Percentiles rank a stretch among this genome's conserved stretches.
Evolutionary conservation across 1,140 invertebrate genomes (phyloP).

Genomic region (Apolygus lucorum): DNA sequence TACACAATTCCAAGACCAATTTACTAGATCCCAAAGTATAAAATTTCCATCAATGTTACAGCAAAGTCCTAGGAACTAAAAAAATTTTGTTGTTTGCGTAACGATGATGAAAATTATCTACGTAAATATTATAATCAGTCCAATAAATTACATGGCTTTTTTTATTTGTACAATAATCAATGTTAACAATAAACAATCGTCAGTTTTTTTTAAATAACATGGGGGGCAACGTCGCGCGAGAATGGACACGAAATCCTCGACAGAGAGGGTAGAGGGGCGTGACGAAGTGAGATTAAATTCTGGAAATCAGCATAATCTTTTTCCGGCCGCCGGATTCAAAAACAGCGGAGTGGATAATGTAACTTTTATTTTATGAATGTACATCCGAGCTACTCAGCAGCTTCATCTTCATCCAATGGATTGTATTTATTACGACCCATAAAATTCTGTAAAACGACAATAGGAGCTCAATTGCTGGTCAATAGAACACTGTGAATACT

Average conservation of each 20-base stretch:
- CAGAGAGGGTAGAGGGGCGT: neutral
- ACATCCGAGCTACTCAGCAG: slow-evolving; percentile 6
- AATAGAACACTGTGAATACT: slow-evolving; percentile 18
- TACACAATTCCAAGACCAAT: no score
- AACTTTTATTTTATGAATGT: neutral
- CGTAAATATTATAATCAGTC: slow-evolving; percentile 10
- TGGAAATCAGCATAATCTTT: neutral
- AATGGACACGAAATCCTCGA: neutral
- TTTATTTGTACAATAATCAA: neutral
- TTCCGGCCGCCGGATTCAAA: neutral
- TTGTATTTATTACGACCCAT: slow-evolving; percentile 25
- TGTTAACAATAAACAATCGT: neutral
- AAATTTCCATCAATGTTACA: neutral
- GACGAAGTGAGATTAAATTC: neutral
- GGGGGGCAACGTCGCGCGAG: neutral
- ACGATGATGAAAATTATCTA: slow-evolving; percentile 5
- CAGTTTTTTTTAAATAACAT: neutral
- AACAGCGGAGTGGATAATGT: neutral
- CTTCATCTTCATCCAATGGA: slow-evolving; percentile 9
- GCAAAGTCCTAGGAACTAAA: slow-evolving; percentile 11
- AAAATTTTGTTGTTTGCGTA: neutral
- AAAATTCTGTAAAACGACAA: slow-evolving; percentile 27
- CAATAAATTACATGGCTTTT: slow-evolving; percentile 3
- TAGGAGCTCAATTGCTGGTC: neutral
- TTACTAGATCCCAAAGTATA: neutral